Evolutionary conservation across 1,140 invertebrate genomes (phyloP), one percentile per base, ranked within the genome.

Genomic region (Lepidotrigona ventralis): DNA sequence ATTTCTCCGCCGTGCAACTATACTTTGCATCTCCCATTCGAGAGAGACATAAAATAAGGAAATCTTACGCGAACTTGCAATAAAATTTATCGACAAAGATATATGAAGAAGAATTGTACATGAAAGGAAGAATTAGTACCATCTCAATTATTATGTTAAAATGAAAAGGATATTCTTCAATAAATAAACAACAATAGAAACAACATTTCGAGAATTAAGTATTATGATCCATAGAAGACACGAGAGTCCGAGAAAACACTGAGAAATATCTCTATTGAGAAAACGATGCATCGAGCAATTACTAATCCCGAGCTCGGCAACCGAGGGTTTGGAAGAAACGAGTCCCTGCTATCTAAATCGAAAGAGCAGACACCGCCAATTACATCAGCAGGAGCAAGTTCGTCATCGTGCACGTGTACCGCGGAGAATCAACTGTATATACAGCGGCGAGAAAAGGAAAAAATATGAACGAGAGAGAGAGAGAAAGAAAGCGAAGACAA

Each of bases 311-410:
- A 71, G 46, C 39, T n/a, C 4, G 6, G 11, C 11, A 23, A 19
- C 29, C 39, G 8, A 39, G 4, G 39, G 15, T n/a, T 0, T 51
- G 39, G 8, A 71, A 51, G n/a, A 71, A 71, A 23, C 26, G 46
- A 29, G 71, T 33, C 19, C 51, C 46, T 54, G 17, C 26, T 26
- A 26, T 11, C 51, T 14, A 29, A 73, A 29, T 26, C 26, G 54
- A 54, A 73, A 73, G 71, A 51, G 71, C 51, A 72, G 54, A 72
- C 51, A 54, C n/a, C 51, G 71, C n/a, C 29, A 72, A 72, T 72
- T 54, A 29, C 71, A 46, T 72, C 51, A 26, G 29, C 51, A 53
- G 12, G 46, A 26, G 19, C n/a, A 53, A 72, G 70, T 53, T 23
- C 21, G 23, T 8, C 21, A 15, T 0, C 21, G 68, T 17, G 14